Conservation (phyloP, 2,113 vertebrate genomes). For the Equus quagga region DNA sequence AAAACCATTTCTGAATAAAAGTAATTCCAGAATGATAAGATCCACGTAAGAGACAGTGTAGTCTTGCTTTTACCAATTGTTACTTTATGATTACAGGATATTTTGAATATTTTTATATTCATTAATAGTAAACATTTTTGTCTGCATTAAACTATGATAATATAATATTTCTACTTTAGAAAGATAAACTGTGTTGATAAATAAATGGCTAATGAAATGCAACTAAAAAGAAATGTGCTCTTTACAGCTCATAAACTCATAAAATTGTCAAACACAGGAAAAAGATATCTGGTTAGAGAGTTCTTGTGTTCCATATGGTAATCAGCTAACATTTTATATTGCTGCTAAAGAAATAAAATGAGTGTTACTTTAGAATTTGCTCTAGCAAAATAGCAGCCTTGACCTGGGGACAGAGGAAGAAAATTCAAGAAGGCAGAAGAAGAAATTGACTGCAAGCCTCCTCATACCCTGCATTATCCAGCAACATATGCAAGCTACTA, state of each 20-base stretch:
- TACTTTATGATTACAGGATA: neutral
- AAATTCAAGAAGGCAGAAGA: neutral
- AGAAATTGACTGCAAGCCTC: neutral
- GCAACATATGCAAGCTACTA: neutral
- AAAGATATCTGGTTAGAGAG: slow-evolving; percentile 46
- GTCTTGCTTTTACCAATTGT: neutral
- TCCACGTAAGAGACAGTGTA: neutral
- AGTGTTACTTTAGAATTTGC: slow-evolving; percentile 58
- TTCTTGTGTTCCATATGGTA: slow-evolving; percentile 46
- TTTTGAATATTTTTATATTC: slow-evolving; percentile 28
- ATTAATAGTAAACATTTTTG: neutral
- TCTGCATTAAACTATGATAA: neutral
- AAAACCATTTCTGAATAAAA: slow-evolving; percentile 32
- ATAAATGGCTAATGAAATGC: slow-evolving; percentile 63
- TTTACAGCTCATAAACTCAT: slow-evolving; percentile 5
- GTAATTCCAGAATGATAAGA: neutral
- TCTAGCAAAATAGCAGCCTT: slow-evolving; percentile 45
- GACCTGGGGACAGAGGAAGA: neutral
- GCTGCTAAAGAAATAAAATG: slow-evolving; percentile 58
- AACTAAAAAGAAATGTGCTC: slow-evolving; percentile 58
- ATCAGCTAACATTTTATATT: slow-evolving; percentile 54
- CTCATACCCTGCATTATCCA: neutral
- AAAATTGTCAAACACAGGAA: slow-evolving; percentile 57
- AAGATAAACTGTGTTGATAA: slow-evolving; percentile 53
- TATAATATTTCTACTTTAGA: slow-evolving; percentile 44